Conservation (phyloP, 2,888 invertebrate species). For the Cephus nigrinus region DNA sequence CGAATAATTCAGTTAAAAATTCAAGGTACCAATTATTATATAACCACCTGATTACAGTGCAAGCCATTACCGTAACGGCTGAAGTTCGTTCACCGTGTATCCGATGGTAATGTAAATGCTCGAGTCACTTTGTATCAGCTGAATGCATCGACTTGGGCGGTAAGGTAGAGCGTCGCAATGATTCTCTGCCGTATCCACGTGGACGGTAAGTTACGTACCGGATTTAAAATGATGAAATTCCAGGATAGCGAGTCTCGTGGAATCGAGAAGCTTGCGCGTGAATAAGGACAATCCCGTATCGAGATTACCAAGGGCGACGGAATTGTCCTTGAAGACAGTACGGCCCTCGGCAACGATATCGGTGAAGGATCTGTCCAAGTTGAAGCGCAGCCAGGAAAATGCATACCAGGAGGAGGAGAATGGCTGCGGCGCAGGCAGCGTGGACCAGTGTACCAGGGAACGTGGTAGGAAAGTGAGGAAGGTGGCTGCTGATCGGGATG, state of each 20-base stretch:
- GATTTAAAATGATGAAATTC: neutral
- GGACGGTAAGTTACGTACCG: neutral
- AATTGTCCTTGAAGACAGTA: conserved; percentile 36
- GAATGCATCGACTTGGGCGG: neutral
- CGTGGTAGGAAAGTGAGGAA: conserved; percentile 19
- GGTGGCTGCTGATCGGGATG: conserved; percentile 7
- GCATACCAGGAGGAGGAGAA: conserved; percentile 11
- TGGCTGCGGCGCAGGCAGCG: conserved; percentile 17
- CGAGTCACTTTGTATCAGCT: neutral
- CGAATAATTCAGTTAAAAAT: conserved; percentile 10
- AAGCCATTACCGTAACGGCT: neutral
- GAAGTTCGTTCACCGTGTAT: neutral
- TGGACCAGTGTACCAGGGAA: conserved; percentile 25
- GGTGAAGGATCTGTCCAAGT: conserved; percentile 32
- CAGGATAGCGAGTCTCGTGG: neutral
- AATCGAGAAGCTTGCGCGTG: neutral
- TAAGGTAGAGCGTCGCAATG: neutral
- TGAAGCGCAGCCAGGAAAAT: conserved; percentile 20
- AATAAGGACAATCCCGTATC: conserved; percentile 23
- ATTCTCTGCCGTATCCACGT: neutral
- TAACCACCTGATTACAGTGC: neutral
- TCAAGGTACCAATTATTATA: neutral
- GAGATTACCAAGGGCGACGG: conserved; percentile 41
- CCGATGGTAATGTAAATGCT: neutral
- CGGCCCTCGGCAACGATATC: conserved; percentile 25